Evolutionary conservation across 2,797 vertebrate genomes (phyloP), one percentile per base, ranked within the genome.

Genomic region (Halcyon badia): DNA sequence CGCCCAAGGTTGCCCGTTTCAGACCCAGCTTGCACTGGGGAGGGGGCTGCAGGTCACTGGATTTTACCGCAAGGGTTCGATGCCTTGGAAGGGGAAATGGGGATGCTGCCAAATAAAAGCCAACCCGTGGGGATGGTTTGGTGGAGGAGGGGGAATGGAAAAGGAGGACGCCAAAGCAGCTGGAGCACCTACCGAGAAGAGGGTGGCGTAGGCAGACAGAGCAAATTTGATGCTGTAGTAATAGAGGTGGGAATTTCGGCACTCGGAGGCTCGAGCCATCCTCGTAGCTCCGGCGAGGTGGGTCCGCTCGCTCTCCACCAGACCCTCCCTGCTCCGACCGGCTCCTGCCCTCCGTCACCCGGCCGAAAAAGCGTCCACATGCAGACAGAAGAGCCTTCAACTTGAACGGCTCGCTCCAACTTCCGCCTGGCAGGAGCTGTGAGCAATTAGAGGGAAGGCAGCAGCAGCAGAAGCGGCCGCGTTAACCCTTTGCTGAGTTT

Each of bases 181-280:
- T 4, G 9, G 51, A 66, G 71, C 65, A 96, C 95, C 80, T 92
- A 96, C 95, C 95, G 94, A 95, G 83, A 96, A 96, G 57, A 95
- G 68, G 20, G 92, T 94, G 76, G 94, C 75, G 3, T 95, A 96
- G 68, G 83, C 11, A 62, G 91, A 90, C 10, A 96, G 69, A 14
- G 95, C 71, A 20, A 96, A 96, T 56, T 96, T 96, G 89, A 95
- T 33, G 94, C 86, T n/a, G 95, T 94, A 96, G 86, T 95, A 96
- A 54, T 66, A 95, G 80, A 92, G 48, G 64, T 25, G 91, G 75
- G 94, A 75, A 48, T 92, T 73, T 9, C 72, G 80, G 76, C 94
- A 76, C 68, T 37, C 7, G 14, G 91, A 66, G 51, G 7, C 31
- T 30, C 1, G 60, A 30, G 85, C 51, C 95, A 96, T 96, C 54